Evolutionary conservation across 2,888 invertebrate genomes (phyloP), one percentile per base, ranked within the genome.

Genomic region (Caenorhabditis becei): DNA sequence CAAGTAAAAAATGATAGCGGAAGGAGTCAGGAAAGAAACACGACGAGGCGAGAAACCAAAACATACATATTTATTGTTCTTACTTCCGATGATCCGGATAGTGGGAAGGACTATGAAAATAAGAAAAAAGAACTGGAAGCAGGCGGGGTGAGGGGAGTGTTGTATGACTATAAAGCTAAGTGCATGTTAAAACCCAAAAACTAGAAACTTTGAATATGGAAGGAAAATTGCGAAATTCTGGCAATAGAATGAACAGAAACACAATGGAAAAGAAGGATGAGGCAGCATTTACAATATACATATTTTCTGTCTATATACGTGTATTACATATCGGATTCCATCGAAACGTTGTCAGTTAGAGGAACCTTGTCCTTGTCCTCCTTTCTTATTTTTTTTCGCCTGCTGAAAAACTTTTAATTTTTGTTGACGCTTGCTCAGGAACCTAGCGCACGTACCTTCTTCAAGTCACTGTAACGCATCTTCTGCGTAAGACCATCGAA

Each of bases 401-500:
- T 79, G 72, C 79, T 79, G 72, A 49, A 79, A 47, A 47, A 47
- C 47, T 47, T 47, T 14, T 41, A 2, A 41, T 14, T 41, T 41
- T 7, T 41, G 41, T 41, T 11, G 14, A 41, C 11, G 14, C 41
- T 11, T 41, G 26, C 18, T 18, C 0, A 44, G 16, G 23, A 14
- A 49, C 5, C 10, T 47, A 28, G 11, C 37, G 4, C 10, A 32
- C 10, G 14, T 41, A 81, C 80, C 63, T 82, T 82, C 23, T 82
- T 82, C 69, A 78, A 54, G 16, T 82, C 84, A 61, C 81, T 82
- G 59, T 82, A 84, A 8, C 86, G 81, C 77, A 78, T 83, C 32
- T 84, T 86, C 49, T 86, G 86, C 65, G 97, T 97, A 85, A 97
- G 94, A 32, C 97, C 97, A 93, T 99, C 98, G 93, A 99, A 99